A percentile compares a stretch with the other conserved stretches of the same genome.
Evolutionary conservation across 2,113 vertebrate species (phyloP).

Genomic region (Nettapus auritus): DNA sequence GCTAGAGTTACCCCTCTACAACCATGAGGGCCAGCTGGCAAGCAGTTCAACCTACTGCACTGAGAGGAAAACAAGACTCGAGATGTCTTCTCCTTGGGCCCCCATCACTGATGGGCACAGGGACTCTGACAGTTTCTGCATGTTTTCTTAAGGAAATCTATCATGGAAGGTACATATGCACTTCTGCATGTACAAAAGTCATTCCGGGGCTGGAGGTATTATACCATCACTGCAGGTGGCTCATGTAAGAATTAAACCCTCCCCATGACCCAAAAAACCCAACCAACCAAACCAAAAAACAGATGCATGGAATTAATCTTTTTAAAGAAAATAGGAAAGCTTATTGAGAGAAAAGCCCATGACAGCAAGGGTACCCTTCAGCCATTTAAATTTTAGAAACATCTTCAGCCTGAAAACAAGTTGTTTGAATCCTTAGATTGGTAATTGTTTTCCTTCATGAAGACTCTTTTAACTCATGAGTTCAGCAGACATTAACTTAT

Average conservation of each 20-base stretch:
- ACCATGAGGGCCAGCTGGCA: accelerated
- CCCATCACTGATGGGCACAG: background rate
- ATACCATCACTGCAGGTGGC: background rate
- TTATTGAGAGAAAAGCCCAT: background rate
- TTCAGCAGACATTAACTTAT: background rate
- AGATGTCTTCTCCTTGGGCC: background rate
- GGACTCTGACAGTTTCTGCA: background rate
- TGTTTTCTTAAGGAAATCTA: background rate
- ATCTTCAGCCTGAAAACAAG: background rate
- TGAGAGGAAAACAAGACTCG: background rate
- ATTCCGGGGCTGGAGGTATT: background rate
- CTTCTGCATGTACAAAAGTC: background rate
- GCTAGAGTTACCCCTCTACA: background rate
- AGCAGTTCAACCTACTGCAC: background rate
- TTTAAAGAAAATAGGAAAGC: background rate
- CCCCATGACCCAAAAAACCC: background rate
- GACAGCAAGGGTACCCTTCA: background rate
- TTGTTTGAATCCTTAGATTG: background rate
- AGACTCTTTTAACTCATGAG: background rate
- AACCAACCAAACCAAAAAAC: background rate
- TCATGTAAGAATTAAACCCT: background rate
- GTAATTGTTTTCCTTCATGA: background rate
- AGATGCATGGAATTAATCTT: background rate
- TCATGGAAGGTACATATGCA: background rate
- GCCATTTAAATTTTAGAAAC: background rate